Base-by-base conservation (phyloP, 2,113 vertebrate species). In the Datnioides undecimradiatus region DNA sequence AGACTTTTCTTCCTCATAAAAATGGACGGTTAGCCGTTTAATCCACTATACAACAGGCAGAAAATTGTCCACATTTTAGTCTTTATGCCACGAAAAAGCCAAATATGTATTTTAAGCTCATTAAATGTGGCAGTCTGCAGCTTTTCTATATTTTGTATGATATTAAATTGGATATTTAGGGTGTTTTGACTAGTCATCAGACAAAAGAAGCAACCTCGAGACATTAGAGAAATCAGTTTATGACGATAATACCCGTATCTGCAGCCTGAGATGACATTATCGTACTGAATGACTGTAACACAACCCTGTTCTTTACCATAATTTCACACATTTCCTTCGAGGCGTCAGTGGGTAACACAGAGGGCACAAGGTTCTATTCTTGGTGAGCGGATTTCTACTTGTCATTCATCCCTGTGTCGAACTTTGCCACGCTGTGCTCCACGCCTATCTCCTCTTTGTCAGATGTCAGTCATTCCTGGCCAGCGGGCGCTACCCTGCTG, bases 401-500 rank as follows among this genome's bases (percentile, higher is more conserved):
- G 66, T 82, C 81, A 52, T 72, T 84, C 83, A 65, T 58, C 55
- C 51, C 1, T 0, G 8, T 43, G 59, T 80, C 10, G 25, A 79
- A 78, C 73, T 67, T 86, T 72, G 45, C 45, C 65, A 49, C n/a
- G 25, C 66, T 63, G 79, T n/a, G 48, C 23, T 79, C 38, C 58
- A 67, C 40, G 41, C 64, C 82, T 55, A 31, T 78, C 71, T 73
- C 54, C 54, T 84, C 57, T 79, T 76, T 74, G 90, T 85, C 85
- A 90, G 73, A 82, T 87, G 92, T 88, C 91, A 79, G 80, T 85
- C 89, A 90, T 68, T 72, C 75, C 71, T 49, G 63, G 80, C 73
- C 54, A 46, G 63, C 25, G 38, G 62, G 54, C 3, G 72, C 55
- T 49, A 38, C 68, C 79, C 84, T 48, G 83, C 86, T 76, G 83